Evolutionary conservation across 2,113 vertebrate species (phyloP).

Genomic region (Onychorhynchus coronatus): DNA sequence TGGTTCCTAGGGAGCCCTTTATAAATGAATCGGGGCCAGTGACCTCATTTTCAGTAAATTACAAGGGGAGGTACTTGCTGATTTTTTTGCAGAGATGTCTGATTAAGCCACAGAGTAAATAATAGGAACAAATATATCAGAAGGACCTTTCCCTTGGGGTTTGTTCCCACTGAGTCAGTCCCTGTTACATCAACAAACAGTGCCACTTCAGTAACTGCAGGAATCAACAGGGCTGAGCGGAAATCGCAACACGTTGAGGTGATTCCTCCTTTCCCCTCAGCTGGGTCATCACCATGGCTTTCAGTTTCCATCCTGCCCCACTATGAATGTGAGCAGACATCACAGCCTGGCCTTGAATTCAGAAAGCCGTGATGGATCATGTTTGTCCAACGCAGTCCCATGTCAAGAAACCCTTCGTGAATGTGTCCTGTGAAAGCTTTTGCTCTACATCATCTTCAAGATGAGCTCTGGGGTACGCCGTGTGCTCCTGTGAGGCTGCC

Average conservation of each 20-base stretch:
- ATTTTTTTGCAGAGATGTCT: constrained; percentile 12
- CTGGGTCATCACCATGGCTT: background rate
- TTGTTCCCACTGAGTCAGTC: constrained; percentile 56
- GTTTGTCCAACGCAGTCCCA: background rate
- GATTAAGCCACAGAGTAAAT: constrained; percentile 34
- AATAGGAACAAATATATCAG: constrained; percentile 49
- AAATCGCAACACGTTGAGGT: background rate
- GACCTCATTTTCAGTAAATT: constrained; percentile 34
- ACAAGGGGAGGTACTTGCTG: background rate
- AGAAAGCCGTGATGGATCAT: background rate
- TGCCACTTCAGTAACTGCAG: background rate
- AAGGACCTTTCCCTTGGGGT: constrained; percentile 7
- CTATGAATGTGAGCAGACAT: background rate
- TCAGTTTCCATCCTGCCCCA: background rate
- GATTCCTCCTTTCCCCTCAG: constrained; percentile 5
- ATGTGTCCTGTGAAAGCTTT: background rate
- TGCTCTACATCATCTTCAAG: background rate
- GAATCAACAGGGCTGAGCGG: background rate
- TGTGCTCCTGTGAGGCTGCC: background rate
- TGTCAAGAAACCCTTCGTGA: background rate
- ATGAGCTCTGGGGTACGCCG: background rate
- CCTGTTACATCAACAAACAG: constrained; percentile 14
- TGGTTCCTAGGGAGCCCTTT: background rate
- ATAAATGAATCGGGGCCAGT: background rate
- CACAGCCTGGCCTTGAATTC: background rate